Base-by-base conservation (phyloP, 2,113 vertebrate species). In the Raja brachyura region DNA sequence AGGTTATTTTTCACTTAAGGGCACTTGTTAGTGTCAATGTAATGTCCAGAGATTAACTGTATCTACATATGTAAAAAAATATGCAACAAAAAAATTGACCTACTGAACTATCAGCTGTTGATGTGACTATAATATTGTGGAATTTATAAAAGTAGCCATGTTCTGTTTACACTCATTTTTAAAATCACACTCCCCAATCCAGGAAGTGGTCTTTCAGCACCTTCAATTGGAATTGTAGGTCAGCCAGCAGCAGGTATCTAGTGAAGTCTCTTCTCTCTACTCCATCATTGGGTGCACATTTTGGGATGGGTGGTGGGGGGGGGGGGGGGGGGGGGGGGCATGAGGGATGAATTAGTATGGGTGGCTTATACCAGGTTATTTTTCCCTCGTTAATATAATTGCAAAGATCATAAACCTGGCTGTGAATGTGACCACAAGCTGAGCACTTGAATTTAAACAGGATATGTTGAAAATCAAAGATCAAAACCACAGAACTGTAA, bases 71-170 rank as follows among this genome's bases (percentile, higher is more conserved):
- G 31, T 92, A 73, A 33, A 73, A 92, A 86, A 92, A 92, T 73
- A 92, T 73, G 90, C 90, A 92, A 92, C 66, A 74, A 68, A 92
- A 48, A 73, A 73, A 92, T 92, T 73, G 90, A 92, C 59, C 90
- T 73, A 70, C 90, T 92, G 90, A 92, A 92, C 33, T 92, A 92
- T 74, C 90, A 92, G 68, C 66, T 54, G 25, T 92, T 74, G 66
- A 92, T 92, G 88, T 68, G 39, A 73, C 66, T 74, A 73, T 92
- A 92, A 90, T 92, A 73, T 92, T 92, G 90, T 92, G 90, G 90
- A 92, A 92, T 92, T 92, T 92, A 92, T 92, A 70, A 85, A 31
- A 85, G 48, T 92, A 92, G 68, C 68, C 90, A 74, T 73, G 33
- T 48, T 92, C 66, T 13, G 68, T 92, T 92, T 92, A 73, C 33